Percentiles rank a stretch among this genome's conserved stretches.
Evolutionary conservation across 2,888 invertebrate genomes (phyloP).

Genomic region (Drosophila longiperda): DNA sequence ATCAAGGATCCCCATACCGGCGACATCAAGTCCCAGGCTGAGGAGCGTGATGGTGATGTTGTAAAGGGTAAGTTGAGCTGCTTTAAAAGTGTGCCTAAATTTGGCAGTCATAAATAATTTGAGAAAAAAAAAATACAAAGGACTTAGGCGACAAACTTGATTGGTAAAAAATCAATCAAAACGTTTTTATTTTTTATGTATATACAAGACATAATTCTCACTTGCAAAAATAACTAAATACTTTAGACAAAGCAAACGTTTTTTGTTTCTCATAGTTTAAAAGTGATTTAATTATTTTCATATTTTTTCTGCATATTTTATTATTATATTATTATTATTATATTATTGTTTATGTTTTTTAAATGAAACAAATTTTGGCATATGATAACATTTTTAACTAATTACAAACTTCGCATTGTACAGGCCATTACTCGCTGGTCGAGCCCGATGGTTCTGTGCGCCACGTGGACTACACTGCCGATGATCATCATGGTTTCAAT

Average conservation of each 20-base stretch:
- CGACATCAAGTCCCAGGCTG: slow-evolving; percentile 90
- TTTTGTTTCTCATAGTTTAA: neutral
- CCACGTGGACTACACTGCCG: slow-evolving; percentile 89
- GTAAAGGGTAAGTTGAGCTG: slow-evolving; percentile 86
- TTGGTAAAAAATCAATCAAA: no score
- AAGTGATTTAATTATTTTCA: neutral
- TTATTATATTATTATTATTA: neutral
- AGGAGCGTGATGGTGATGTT: slow-evolving; percentile 89
- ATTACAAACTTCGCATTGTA: neutral
- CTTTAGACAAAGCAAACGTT: slow-evolving; percentile 2
- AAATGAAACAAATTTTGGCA: slow-evolving; percentile 1
- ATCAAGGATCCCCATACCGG: slow-evolving; percentile 90
- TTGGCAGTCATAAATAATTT: neutral
- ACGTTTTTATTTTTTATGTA: neutral
- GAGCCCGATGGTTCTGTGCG: slow-evolving; percentile 86
- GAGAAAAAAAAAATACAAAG: neutral
- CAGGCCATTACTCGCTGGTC: slow-evolving; percentile 87
- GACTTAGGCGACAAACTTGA: no score
- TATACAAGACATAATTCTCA: neutral
- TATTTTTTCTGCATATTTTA: neutral
- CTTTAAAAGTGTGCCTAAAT: neutral
- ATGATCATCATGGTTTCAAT: slow-evolving; percentile 90
- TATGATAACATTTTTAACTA: neutral
- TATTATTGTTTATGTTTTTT: neutral
- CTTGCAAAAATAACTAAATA: slow-evolving; percentile 22